phyloP scores from a whole-genome alignment of 1,140 invertebrate species.

The Bombus waltoni region DNA sequence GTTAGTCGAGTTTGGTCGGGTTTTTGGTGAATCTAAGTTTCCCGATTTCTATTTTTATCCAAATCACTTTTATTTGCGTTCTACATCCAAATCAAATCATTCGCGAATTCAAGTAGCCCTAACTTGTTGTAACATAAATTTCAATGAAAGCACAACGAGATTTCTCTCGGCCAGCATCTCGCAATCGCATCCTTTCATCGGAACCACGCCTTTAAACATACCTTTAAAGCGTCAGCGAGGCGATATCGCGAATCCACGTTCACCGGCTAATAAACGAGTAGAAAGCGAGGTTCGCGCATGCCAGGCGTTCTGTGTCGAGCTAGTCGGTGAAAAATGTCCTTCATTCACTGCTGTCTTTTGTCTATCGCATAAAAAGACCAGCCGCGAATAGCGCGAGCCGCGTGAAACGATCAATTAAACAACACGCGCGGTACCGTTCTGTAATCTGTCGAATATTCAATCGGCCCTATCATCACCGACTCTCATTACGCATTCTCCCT shows the following conservation, averaged over 20 bases:
- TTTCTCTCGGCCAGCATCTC: not conserved
- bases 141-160: not conserved
- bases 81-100: no score
- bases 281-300: slow-evolving; percentile 8
- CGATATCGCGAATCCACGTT: not conserved
- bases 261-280: not conserved
- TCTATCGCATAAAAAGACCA: slow-evolving; percentile 11
- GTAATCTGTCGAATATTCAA: slow-evolving; percentile 18
- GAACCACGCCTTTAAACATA: not conserved
- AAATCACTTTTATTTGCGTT: no score
- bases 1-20: not conserved
- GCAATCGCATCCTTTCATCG: not conserved
- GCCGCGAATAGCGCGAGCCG: slow-evolving; percentile 10
- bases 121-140: not conserved
- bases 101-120: no score
- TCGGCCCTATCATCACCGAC: not conserved
- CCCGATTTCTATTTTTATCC: no score
- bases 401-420: slow-evolving; percentile 40
- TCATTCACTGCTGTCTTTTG: slow-evolving; percentile 9
- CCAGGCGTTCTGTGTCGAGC: not conserved
- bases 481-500: slow-evolving; percentile 15
- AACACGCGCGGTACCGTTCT: slow-evolving; percentile 21
- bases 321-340: not conserved
- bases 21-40: no score
- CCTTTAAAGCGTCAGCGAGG: not conserved